These are phyloP conservation scores for Herpailurus yagouaroundi DNA, from an alignment of 2,113 vertebrate genomes.

Conservation along the genomic window DNA sequence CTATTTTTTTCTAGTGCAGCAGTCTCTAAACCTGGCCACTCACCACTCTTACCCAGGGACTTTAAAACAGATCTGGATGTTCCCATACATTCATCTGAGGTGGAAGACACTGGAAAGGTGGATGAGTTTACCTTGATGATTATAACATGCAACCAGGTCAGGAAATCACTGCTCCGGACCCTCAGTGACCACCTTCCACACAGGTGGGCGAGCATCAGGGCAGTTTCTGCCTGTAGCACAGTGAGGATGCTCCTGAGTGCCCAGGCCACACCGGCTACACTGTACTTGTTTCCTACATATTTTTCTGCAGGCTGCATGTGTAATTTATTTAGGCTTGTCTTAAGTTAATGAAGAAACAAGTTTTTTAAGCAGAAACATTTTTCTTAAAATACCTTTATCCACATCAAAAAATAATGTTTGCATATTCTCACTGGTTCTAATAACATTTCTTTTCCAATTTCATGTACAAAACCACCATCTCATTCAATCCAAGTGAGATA, in stretches of 20 bases:
- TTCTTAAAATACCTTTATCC: neutral
- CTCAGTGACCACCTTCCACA: neutral
- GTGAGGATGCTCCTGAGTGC: neutral
- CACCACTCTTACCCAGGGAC: accelerated
- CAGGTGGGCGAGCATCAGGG: too few relatives aligned
- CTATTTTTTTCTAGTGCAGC: neutral
- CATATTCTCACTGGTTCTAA: neutral
- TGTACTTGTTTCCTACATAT: neutral
- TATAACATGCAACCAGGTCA: neutral
- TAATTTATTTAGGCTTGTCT: neutral
- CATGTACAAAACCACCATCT: neutral
- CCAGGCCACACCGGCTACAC: neutral
- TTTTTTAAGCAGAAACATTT: neutral
- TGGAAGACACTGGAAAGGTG: accelerated
- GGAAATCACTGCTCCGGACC: too few relatives aligned
- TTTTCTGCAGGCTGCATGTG: neutral
- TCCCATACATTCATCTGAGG: neutral
- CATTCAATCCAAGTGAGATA: neutral
- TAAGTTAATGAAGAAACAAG: neutral
- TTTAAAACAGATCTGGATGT: neutral
- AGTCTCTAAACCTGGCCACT: neutral
- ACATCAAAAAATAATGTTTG: neutral
- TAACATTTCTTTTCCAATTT: neutral
- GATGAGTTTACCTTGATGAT: neutral
- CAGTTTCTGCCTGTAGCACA: accelerated